These are phyloP conservation scores for Pelusios castaneus DNA, from an alignment of 2,113 vertebrate species.

Conservation along the genomic window DNA sequence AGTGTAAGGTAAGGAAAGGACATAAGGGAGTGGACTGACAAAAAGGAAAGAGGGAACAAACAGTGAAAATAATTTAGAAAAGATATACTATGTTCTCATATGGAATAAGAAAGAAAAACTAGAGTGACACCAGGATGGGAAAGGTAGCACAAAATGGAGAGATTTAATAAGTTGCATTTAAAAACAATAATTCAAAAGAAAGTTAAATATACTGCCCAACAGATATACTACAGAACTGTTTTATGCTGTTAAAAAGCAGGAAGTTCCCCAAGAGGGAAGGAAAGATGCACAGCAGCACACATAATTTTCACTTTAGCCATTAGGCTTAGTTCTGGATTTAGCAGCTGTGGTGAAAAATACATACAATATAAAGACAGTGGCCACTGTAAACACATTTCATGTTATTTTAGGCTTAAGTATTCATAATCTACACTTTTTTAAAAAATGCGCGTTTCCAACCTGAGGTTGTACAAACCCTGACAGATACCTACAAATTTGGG, in stretches of 20 bases:
- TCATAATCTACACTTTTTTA: background rate
- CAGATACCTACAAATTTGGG: background rate
- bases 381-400: background rate
- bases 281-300: background rate
- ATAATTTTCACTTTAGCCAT: background rate
- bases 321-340: background rate
- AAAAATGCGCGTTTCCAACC: background rate
- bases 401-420: background rate
- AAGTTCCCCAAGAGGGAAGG: background rate
- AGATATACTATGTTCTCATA: background rate
- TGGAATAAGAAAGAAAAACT: background rate
- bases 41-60: background rate
- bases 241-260: background rate
- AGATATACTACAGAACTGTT: background rate
- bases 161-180: background rate
- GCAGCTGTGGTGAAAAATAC: background rate
- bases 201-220: background rate
- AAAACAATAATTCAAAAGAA: background rate
- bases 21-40: background rate
- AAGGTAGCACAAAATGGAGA: background rate
- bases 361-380: background rate
- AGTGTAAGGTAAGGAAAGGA: background rate
- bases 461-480: background rate
- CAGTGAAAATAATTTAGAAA: background rate
- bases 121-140: background rate